Base-by-base conservation (phyloP, 1,140 invertebrate species). In the Lepidotrigona ventralis region DNA sequence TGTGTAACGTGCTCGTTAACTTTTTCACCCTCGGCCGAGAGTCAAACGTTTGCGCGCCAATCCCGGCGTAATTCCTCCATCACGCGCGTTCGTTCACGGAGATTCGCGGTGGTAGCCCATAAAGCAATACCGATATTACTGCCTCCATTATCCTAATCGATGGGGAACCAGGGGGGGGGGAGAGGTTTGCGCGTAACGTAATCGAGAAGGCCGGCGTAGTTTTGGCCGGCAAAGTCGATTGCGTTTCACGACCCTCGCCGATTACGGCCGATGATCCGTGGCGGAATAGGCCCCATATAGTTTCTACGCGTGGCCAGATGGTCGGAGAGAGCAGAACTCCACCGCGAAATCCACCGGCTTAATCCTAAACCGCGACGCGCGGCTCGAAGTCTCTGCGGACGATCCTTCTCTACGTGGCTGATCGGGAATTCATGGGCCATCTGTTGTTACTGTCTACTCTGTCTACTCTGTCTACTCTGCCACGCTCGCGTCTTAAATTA, bases 221-320 rank as follows among this genome's bases (percentile, higher is more conserved):
- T 87, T 70, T 76, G 66, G 64, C 81, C 19, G 11, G 77, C 79
- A 85, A 72, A 72, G 70, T 72, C 70, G 70, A 72, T 72, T 54
- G 53, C 71, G 71, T 54, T 88, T 87, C 83, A 83, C 73, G 78
- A 85, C 68, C 80, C 86, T 73, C 66, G 73, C 63, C 63, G 87
- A 88, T 89, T 86, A 88, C 51, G 81, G 21, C 70, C 79, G 85
- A 88, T 88, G 88, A 88, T 88, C 88, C 88, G 85, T 89, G 78
- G 66, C 87, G 87, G 83, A 90, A 89, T 86, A 85, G 77, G 80
- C 72, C 73, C 54, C 81, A 74, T 6, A 90, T 90, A 88, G 83
- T 88, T 90, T 88, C 85, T 81, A 79, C 84, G 74, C 76, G 81
- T 19, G 78, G 81, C 86, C 89, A 91, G 86, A 90, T 90, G 90